A percentile compares a stretch with the other conserved stretches of the same genome.
Conservation (phyloP, 2,113 vertebrate genomes). For the Merops nubicus region DNA sequence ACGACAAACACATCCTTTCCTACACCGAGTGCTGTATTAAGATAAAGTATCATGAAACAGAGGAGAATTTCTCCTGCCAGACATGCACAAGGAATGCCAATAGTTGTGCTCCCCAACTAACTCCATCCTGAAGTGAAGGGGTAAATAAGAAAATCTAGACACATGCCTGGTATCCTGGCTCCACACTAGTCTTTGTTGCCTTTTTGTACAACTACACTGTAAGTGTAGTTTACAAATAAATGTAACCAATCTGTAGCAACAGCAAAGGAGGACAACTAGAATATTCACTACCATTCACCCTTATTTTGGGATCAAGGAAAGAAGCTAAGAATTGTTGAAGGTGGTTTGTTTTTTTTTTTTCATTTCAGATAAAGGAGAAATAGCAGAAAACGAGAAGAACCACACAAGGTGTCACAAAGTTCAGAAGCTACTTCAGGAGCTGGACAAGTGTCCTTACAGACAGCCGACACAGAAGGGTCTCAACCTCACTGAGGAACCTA, state of each 20-base stretch:
- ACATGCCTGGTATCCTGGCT: not conserved
- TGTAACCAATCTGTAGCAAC: not conserved
- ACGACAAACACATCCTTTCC: not conserved
- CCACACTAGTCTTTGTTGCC: not conserved
- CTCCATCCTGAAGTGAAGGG: not conserved
- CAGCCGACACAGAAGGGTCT: not conserved
- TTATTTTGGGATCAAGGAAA: not conserved
- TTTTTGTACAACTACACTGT: not conserved
- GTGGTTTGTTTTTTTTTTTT: too few relatives aligned
- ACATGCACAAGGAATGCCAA: not conserved
- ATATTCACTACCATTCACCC: not conserved
- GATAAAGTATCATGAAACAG: not conserved
- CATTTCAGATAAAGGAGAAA: not conserved
- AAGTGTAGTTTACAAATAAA: not conserved
- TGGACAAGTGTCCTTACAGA: fast-evolving
- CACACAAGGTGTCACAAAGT: not conserved
- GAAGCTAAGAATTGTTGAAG: not conserved
- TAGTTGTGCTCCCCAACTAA: not conserved
- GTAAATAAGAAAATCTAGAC: not conserved
- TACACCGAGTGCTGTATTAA: not conserved
- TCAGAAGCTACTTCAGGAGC: not conserved
- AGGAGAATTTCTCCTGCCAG: not conserved
- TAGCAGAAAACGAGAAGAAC: not conserved
- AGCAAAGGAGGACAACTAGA: not conserved
- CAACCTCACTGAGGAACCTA: not conserved